These are phyloP conservation scores for Enteromius fasciolatus DNA, from an alignment of 2,797 vertebrate species.

Conservation along the genomic window DNA sequence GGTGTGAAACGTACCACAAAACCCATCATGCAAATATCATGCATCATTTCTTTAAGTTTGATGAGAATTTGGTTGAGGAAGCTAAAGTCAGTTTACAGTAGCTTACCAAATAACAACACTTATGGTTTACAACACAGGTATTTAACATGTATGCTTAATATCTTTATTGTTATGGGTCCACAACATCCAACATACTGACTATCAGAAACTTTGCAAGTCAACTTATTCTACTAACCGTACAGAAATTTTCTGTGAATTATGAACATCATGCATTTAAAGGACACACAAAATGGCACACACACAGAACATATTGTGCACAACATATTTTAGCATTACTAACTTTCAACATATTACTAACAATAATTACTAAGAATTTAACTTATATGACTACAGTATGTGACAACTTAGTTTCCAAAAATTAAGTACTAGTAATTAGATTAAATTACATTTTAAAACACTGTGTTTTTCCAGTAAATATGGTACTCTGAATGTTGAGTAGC, in stretches of 20 bases:
- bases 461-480: not conserved
- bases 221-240: no score
- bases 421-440: not conserved
- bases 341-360: not conserved
- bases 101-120: not conserved
- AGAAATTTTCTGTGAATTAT: not conserved
- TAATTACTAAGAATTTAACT: no score
- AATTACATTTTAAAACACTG: not conserved
- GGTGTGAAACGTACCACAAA: not conserved
- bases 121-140: not conserved
- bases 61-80: constrained; percentile 1
- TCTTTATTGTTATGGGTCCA: no score
- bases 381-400: no score
- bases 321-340: not conserved
- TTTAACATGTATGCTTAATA: not conserved
- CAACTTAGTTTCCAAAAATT: no score
- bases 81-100: not conserved
- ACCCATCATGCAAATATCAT: not conserved
- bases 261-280: not conserved
- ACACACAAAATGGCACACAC: not conserved
- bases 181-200: no score
- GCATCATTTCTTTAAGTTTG: not conserved
- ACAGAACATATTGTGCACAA: not conserved
- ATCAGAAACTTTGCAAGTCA: no score
- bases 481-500: constrained; percentile 14